phyloP scores from a whole-genome alignment of 2,888 invertebrate genomes.

The Gari tellinella region DNA sequence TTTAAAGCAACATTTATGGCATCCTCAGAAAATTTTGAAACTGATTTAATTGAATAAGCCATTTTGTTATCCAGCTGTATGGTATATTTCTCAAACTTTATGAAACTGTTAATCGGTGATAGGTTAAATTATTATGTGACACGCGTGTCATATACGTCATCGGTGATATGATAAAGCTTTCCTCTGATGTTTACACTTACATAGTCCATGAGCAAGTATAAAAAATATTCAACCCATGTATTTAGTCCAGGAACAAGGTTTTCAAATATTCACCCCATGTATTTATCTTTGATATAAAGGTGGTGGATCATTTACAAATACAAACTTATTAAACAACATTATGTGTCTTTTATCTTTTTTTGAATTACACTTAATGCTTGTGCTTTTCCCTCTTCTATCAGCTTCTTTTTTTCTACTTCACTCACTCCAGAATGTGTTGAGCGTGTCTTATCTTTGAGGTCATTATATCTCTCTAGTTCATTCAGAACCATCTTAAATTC shows the following conservation, averaged over 20 bases:
- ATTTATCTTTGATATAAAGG: constrained; percentile 6
- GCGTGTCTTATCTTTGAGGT: too few relatives aligned
- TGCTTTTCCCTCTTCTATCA: too few relatives aligned
- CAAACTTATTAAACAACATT: too few relatives aligned
- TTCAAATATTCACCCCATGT: too few relatives aligned
- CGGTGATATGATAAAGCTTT: constrained; percentile 1
- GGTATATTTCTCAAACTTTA: constrained; percentile 1
- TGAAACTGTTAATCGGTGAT: constrained; percentile 2
- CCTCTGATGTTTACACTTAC: constrained; percentile 1
- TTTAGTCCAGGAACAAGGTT: too few relatives aligned
- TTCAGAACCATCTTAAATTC: too few relatives aligned
- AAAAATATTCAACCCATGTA: neutral
- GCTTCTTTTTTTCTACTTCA: too few relatives aligned
- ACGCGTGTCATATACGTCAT: constrained; percentile 8
- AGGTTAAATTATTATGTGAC: constrained; percentile 3
- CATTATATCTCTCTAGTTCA: too few relatives aligned
- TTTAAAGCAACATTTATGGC: constrained; percentile 9
- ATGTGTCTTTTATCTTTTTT: too few relatives aligned
- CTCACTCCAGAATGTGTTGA: too few relatives aligned
- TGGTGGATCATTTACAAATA: too few relatives aligned
- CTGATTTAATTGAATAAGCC: constrained; percentile 4
- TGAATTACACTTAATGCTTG: too few relatives aligned
- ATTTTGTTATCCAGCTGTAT: neutral
- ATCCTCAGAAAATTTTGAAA: constrained; percentile 13
- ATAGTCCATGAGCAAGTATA: constrained; percentile 1